These are phyloP conservation scores for Zophobas morio DNA, from an alignment of 1,140 invertebrate species.

Conservation along the genomic window DNA sequence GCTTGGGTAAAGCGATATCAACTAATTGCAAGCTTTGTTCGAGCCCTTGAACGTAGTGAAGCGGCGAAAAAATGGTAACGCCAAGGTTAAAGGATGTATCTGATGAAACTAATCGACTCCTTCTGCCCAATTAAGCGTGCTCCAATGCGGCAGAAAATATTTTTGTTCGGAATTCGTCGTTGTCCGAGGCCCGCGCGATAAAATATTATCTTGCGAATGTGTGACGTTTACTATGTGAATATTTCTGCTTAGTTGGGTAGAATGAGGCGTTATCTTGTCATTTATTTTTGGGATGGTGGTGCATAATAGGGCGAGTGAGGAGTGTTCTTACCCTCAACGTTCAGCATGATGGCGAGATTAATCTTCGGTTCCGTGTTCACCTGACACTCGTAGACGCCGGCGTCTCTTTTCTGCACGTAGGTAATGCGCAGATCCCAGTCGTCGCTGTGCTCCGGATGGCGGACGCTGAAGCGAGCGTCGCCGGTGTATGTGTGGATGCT, in stretches of 20 bases:
- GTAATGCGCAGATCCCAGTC: conserved; percentile 93
- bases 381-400: conserved; percentile 90
- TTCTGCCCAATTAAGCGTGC: conserved; percentile 30
- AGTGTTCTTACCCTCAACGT: conserved; percentile 80
- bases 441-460: conserved; percentile 88
- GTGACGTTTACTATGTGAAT: conserved; percentile 32
- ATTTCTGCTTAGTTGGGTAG: conserved; percentile 38
- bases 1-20: conserved; percentile 3
- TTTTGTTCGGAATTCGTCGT: background rate
- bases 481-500: conserved; percentile 90
- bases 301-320: conserved; percentile 22
- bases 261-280: conserved; percentile 28
- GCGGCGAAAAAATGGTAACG: conserved; percentile 7
- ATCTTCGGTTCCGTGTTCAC: conserved; percentile 90
- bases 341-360: conserved; percentile 83
- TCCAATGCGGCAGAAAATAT: background rate
- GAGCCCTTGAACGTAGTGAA: conserved; percentile 6
- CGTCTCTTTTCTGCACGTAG: conserved; percentile 88
- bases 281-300: conserved; percentile 30
- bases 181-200: background rate
- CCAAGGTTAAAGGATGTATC: background rate
- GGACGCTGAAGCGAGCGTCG: conserved; percentile 87
- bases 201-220: conserved; percentile 25
- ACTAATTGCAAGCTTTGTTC: conserved; percentile 13
- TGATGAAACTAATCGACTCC: conserved; percentile 16